These are phyloP conservation scores for Alitta virens DNA, from an alignment of 2,888 invertebrate genomes.

Conservation along the genomic window DNA sequence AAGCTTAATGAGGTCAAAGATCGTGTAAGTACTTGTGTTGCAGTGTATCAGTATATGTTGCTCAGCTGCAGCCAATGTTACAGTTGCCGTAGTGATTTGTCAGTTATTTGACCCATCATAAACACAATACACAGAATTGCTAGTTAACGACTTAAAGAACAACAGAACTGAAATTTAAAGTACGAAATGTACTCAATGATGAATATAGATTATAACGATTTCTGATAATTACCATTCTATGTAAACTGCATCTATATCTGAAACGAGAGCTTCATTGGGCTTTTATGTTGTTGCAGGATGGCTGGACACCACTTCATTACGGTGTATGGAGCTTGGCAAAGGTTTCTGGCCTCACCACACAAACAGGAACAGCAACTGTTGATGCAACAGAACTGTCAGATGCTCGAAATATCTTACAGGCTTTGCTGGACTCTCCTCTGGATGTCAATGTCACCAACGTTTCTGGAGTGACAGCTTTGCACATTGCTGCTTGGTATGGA, in stretches of 20 bases:
- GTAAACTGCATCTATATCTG: not conserved
- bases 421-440: slow-evolving; percentile 12
- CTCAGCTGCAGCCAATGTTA: too few species aligned
- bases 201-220: too few species aligned
- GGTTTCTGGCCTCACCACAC: slow-evolving; percentile 15
- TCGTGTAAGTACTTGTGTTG: too few species aligned
- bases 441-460: slow-evolving; percentile 16
- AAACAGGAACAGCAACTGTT: not conserved
- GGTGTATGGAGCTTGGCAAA: slow-evolving; percentile 23
- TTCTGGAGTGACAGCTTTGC: slow-evolving; percentile 26
- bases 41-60: too few species aligned
- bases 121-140: too few species aligned
- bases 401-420: slow-evolving; percentile 11
- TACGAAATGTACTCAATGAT: too few species aligned
- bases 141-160: too few species aligned
- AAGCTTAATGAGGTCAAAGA: too few species aligned
- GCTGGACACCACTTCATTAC: slow-evolving; percentile 28
- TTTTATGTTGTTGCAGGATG: slow-evolving; percentile 22
- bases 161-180: too few species aligned
- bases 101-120: too few species aligned
- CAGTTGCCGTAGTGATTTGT: too few species aligned
- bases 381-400: not conserved
- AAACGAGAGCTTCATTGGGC: not conserved
- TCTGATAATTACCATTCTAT: too few species aligned
- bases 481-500: slow-evolving; percentile 29